phyloP scores from a whole-genome alignment of 53 echinoderm and acorn worm genomes.

The Hippasteria phrygiana region DNA sequence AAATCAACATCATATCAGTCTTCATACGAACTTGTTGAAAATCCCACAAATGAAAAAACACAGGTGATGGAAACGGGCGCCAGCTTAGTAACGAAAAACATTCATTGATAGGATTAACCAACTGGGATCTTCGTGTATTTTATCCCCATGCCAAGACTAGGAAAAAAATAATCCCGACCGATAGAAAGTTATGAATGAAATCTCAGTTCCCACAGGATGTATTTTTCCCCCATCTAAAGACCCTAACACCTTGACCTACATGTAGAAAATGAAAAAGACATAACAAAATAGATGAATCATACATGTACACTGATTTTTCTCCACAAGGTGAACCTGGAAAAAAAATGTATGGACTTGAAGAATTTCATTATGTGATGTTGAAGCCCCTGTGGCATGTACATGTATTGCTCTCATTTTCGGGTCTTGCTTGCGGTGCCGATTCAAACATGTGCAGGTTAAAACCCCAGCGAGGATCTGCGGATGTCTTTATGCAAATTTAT shows the following conservation, averaged over 20 bases:
- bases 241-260: neutral
- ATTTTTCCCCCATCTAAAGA: neutral
- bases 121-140: no score
- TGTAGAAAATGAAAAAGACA: neutral
- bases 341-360: neutral
- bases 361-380: neutral
- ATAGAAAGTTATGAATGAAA: no score
- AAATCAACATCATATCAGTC: no score
- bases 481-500: neutral
- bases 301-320: neutral
- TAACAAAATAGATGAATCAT: neutral
- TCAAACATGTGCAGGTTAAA: conserved; percentile 8
- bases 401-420: neutral
- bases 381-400: neutral
- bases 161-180: no score
- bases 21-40: no score
- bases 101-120: no score
- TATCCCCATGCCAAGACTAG: no score
- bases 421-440: neutral
- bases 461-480: neutral
- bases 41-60: no score
- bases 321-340: neutral
- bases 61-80: no score
- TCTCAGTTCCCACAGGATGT: no score
- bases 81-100: no score